Evolutionary conservation across 2,797 vertebrate genomes (phyloP).

Genomic region (Molossus molossus): DNA sequence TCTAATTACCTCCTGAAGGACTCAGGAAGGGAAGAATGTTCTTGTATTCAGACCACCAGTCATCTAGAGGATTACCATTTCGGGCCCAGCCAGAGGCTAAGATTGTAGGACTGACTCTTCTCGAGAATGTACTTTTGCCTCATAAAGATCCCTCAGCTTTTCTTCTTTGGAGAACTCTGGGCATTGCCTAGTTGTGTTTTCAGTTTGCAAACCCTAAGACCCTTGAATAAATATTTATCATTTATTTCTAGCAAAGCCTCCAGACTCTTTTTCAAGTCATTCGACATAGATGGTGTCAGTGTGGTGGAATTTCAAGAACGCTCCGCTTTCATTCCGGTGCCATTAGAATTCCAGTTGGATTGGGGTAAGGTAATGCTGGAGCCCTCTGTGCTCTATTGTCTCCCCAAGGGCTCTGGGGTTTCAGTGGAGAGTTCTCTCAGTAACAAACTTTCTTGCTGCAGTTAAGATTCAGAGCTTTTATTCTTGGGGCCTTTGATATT

Average conservation of each 20-base stretch:
- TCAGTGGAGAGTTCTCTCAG: not conserved
- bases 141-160: not conserved
- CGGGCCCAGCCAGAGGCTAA: not conserved
- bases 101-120: not conserved
- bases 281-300: not conserved
- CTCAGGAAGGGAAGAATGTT: not conserved
- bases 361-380: not conserved
- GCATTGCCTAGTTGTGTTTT: not conserved
- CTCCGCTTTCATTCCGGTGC: not conserved
- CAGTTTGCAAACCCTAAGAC: not conserved
- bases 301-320: not conserved
- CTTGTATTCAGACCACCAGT: not conserved
- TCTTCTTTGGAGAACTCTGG: not conserved
- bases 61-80: not conserved
- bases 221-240: conserved; percentile 10
- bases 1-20: not conserved
- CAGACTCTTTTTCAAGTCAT: not conserved
- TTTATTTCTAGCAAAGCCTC: not conserved
- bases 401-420: not conserved
- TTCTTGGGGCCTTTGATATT: not conserved
- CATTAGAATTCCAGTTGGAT: too few relatives aligned
- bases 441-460: not conserved
- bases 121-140: not conserved
- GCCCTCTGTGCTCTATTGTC: not conserved
- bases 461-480: not conserved